Conservation (phyloP, 2,888 invertebrate species). For the Lamellibrachia columna region DNA sequence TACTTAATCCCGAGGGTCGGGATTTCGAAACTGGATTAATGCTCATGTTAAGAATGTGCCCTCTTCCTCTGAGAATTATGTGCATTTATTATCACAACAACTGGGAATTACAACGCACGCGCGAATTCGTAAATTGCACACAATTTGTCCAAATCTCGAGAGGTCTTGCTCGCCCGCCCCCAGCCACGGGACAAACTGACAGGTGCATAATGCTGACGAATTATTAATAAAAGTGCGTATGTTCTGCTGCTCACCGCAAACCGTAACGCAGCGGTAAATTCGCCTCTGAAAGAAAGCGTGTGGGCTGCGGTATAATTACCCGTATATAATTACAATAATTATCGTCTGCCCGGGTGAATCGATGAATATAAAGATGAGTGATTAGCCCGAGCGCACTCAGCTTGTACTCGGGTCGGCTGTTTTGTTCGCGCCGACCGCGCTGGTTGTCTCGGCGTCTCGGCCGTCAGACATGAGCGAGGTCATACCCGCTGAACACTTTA, state of each 20-base stretch:
- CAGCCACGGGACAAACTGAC: background rate
- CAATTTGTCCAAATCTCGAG: background rate
- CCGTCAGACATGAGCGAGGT: background rate
- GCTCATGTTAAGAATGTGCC: too few species aligned
- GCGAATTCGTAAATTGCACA: too few species aligned
- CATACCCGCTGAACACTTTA: background rate
- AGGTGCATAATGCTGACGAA: background rate
- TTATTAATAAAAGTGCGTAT: background rate
- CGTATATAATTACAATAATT: background rate
- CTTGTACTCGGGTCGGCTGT: background rate
- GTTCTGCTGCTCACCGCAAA: background rate
- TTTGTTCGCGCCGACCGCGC: background rate
- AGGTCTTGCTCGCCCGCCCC: background rate
- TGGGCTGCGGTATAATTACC: conserved; percentile 16
- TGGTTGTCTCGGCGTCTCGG: background rate
- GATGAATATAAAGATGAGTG: background rate
- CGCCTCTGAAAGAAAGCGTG: background rate
- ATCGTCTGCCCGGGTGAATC: background rate
- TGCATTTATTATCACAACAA: too few species aligned
- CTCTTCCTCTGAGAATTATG: too few species aligned
- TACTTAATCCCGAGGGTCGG: too few species aligned
- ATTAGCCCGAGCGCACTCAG: background rate
- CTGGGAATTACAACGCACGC: too few species aligned
- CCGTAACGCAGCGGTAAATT: background rate
- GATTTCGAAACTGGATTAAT: too few species aligned